A percentile compares a stretch with the other conserved stretches of the same genome.
Conservation (phyloP, 2,113 vertebrate species). For the Urocolius indicus region DNA sequence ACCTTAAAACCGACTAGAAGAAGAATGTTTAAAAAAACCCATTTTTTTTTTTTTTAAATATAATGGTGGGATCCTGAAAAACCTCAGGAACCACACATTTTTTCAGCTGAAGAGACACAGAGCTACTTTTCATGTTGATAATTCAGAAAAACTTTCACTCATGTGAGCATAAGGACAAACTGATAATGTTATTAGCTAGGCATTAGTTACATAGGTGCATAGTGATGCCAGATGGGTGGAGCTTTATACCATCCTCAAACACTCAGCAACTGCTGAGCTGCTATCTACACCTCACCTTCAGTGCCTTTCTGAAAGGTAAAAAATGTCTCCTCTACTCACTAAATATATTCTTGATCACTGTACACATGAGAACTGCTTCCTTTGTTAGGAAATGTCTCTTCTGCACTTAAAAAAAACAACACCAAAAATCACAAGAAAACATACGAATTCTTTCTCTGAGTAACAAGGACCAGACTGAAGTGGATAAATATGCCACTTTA, state of each 20-base stretch:
- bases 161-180: background rate
- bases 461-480: background rate
- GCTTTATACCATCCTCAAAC: background rate
- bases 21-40: background rate
- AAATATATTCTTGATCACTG: background rate
- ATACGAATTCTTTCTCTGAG: background rate
- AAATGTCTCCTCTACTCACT: background rate
- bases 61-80: background rate
- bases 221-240: background rate
- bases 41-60: background rate
- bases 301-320: background rate
- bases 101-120: background rate
- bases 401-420: background rate
- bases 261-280: background rate
- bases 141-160: background rate
- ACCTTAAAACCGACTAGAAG: background rate
- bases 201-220: fast-evolving
- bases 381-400: background rate
- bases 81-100: background rate
- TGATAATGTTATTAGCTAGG: background rate
- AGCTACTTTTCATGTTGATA: background rate
- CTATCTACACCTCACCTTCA: background rate
- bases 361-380: background rate
- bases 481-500: fast-evolving
- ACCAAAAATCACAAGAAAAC: background rate